Conservation (phyloP, 2,113 vertebrate genomes). For the Corvus cornix region DNA sequence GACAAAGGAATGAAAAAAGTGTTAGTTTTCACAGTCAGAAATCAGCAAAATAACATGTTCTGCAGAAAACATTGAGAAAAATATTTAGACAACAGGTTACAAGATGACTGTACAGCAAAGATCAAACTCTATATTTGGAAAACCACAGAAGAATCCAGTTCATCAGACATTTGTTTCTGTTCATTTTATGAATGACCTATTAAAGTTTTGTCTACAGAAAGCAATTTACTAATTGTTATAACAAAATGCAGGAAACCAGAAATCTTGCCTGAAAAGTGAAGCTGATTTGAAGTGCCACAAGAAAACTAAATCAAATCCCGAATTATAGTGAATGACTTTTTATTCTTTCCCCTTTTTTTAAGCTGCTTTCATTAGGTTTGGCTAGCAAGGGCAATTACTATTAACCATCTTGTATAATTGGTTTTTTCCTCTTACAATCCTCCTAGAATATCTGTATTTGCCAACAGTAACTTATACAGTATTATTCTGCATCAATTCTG, state of each 20-base stretch:
- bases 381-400: not conserved
- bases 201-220: not conserved
- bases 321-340: not conserved
- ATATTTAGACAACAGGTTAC: not conserved
- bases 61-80: not conserved
- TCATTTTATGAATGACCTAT: not conserved
- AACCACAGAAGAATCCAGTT: not conserved
- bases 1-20: not conserved
- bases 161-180: not conserved
- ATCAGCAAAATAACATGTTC: not conserved
- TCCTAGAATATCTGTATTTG: not conserved
- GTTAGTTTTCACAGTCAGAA: not conserved
- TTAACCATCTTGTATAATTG: not conserved
- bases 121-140: not conserved
- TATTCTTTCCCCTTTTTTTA: not conserved
- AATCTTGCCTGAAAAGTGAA: not conserved
- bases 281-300: not conserved
- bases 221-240: not conserved
- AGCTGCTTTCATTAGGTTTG: not conserved
- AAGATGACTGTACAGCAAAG: not conserved
- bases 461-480: not conserved
- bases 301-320: not conserved
- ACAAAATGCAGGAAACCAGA: not conserved
- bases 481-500: not conserved
- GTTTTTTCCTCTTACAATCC: not conserved